Percentiles rank a stretch among this genome's conserved stretches.
These are phyloP conservation scores for Drosophila arizonae DNA, from an alignment of 1,140 invertebrate genomes.

Conservation along the genomic window DNA sequence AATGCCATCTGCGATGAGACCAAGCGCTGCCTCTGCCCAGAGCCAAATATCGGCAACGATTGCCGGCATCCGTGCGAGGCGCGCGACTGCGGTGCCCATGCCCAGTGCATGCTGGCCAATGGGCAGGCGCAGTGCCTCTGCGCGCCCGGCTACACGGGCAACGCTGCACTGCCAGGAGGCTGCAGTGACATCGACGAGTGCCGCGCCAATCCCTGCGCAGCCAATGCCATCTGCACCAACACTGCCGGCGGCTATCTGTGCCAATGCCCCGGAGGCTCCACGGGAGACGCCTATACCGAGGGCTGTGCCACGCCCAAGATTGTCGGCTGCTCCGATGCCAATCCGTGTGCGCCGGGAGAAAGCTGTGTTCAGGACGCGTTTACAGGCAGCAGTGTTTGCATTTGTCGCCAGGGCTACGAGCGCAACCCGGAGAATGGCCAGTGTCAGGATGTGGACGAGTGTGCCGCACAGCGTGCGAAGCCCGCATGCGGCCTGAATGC, in stretches of 20 bases:
- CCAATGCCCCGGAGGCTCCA: constrained; percentile 91
- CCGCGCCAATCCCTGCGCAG: constrained; percentile 88
- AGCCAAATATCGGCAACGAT: constrained; percentile 94
- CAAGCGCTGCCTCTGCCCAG: constrained; percentile 92
- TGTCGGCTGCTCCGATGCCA: constrained; percentile 87
- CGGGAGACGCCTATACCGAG: constrained; percentile 88
- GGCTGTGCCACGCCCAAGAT: constrained; percentile 88
- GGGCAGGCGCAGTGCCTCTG: constrained; percentile 93
- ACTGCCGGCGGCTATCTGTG: constrained; percentile 93
- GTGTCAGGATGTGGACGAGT: constrained; percentile 95
- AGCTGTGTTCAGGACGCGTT: constrained; percentile 91
- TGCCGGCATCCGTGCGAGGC: constrained; percentile 96
- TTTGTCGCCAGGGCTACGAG: constrained; percentile 92
- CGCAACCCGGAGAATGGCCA: constrained; percentile 88
- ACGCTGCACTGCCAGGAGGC: constrained; percentile 86
- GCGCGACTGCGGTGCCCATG: constrained; percentile 92
- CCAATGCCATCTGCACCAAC: constrained; percentile 93
- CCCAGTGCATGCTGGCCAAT: constrained; percentile 93
- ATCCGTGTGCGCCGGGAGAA: constrained; percentile 92
- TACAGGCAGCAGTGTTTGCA: constrained; percentile 90
- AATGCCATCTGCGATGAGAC: constrained; percentile 92
- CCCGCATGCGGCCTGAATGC: constrained; percentile 93
- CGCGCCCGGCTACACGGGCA: constrained; percentile 89
- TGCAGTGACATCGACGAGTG: constrained; percentile 96
- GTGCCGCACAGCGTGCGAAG: constrained; percentile 88